Evolutionary conservation across 2,797 vertebrate species (phyloP), one percentile per base, ranked within the genome.

Genomic region (Pseudomugil tenellus): DNA sequence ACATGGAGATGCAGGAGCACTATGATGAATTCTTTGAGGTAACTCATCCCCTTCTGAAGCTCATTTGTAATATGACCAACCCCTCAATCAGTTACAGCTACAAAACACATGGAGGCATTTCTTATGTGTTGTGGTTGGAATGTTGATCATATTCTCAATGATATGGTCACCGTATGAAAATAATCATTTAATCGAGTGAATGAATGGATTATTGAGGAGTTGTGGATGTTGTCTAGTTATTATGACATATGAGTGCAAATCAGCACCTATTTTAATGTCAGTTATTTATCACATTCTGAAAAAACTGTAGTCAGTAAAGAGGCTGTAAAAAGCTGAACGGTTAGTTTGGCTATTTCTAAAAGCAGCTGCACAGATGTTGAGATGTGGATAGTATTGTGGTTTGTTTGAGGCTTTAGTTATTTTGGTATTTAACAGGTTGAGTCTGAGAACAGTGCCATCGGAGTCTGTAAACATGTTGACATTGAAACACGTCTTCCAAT

Each of bases 1-100:
- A 99, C 85, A 97, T 99, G 83, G 97, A 99, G 91, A 99, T 99
- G 98, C 98, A 99, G 89, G 97, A 99, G 88, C 98, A 99, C 92
- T 99, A 99, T 28, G 98, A 99, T 21, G 96, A 99, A 72, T 99
- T 99, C 74, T 98, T 99, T 78, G 96, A 99, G 96, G 97, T 97
- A 77, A 84, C 9, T 53, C 3, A 60, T 72, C 4, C 6, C 17
- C 11, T 48, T 58, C 6, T 53, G 56, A 61, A 49, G 13, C n/a
- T n/a, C n/a, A n/a, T n/a, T n/a, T n/a, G n/a, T n/a, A n/a, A n/a
- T n/a, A n/a, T n/a, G 23, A 14, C 21, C 21, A 48, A 25, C 28
- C 17, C 29, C 28, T 48, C 8, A 23, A 19, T 43, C 26, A 43
- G 41, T 39, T 46, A 26, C 17, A 56, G 41, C 29, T 46, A 2